A percentile compares a stretch with the other conserved stretches of the same genome.
Conservation (phyloP, 2,113 vertebrate genomes). For the Brienomyrus longianalis region DNA sequence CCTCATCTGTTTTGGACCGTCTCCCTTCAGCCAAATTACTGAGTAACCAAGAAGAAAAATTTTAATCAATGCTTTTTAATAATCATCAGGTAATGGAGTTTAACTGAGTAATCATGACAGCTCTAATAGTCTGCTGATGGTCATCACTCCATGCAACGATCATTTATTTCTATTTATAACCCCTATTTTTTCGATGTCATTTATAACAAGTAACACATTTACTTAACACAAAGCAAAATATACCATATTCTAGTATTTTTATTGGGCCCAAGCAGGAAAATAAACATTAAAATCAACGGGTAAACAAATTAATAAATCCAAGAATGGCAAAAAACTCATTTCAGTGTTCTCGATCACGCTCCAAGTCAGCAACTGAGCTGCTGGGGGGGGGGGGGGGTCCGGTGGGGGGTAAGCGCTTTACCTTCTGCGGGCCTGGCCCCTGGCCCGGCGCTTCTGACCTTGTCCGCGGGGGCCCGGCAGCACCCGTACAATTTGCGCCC, state of each 20-base stretch:
- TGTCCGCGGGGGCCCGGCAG: constrained; percentile 25
- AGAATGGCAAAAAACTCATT: constrained; percentile 41
- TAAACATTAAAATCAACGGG: constrained; percentile 3
- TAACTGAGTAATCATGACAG: not conserved
- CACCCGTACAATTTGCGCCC: constrained; percentile 1
- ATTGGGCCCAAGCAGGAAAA: not conserved
- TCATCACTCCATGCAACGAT: not conserved
- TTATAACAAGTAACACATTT: not conserved
- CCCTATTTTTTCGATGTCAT: not conserved
- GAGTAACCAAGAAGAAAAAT: not conserved
- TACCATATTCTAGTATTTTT: not conserved
- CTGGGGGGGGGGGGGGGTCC: constrained; percentile 26
- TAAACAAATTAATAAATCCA: constrained; percentile 28
- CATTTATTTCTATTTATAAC: not conserved
- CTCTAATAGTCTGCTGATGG: not conserved
- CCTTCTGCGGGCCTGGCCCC: constrained; percentile 23
- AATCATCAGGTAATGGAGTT: not conserved
- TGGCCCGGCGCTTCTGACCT: constrained; percentile 27
- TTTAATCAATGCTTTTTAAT: not conserved
- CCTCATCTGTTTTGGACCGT: not conserved
- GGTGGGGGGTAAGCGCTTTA: constrained; percentile 44
- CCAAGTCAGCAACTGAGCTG: constrained; percentile 15
- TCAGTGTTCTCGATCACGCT: constrained; percentile 37
- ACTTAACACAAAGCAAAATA: not conserved
- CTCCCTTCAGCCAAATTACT: not conserved